phyloP scores from a whole-genome alignment of 1,140 invertebrate genomes.

The Uloborus diversus region DNA sequence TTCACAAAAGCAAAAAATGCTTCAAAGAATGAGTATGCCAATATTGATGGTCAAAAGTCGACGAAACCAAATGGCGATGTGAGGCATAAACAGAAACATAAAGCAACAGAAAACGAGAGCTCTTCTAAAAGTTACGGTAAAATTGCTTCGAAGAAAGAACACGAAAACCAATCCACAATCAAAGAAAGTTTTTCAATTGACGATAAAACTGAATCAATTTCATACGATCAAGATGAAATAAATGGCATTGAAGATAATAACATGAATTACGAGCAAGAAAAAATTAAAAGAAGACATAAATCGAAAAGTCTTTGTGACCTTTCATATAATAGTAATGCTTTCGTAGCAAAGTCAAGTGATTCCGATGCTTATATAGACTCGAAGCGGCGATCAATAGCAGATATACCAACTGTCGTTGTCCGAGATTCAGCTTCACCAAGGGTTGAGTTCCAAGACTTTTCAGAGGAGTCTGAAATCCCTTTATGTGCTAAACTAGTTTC shows the following conservation, averaged over 20 bases:
- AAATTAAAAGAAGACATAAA: no score
- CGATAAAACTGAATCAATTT: no score
- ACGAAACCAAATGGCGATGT: no score
- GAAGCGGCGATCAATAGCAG: neutral
- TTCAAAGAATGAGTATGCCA: conserved; percentile 25
- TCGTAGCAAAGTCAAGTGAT: neutral
- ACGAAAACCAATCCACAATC: no score
- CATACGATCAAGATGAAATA: no score
- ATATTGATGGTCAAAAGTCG: conserved; percentile 1
- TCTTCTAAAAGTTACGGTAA: no score
- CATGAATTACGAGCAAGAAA: no score
- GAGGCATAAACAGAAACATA: no score
- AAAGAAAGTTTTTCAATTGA: no score
- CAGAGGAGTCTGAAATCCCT: conserved; percentile 22
- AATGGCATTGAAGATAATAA: no score
- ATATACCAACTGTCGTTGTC: neutral
- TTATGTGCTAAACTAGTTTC: conserved; percentile 46
- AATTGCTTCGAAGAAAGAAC: no score
- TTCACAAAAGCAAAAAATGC: neutral
- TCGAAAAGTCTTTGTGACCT: conserved; percentile 30
- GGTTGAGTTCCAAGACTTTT: conserved; percentile 29
- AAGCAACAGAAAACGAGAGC: no score
- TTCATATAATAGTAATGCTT: neutral
- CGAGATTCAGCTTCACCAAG: neutral
- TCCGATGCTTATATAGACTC: neutral